Evolutionary conservation across 2,888 invertebrate genomes (phyloP), one percentile per base, ranked within the genome.

Genomic region (Scelioninae gen. 2): DNA sequence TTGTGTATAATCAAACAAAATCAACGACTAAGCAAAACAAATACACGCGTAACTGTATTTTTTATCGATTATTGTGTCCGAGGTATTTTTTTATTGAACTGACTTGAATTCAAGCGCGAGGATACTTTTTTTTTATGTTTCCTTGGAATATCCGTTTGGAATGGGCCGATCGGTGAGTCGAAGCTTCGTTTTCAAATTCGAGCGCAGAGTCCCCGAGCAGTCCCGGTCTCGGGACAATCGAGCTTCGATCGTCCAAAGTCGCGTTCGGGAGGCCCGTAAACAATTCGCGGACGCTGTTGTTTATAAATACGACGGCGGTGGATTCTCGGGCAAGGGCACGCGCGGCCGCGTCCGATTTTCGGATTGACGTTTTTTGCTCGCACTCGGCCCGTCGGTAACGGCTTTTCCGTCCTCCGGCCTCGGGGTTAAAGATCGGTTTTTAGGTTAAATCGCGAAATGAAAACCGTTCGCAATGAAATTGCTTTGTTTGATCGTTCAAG

Each of bases 71-170:
- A 48, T 43, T 25, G 63, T 57, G 63, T 64, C 52, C 57, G 28
- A 16, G 53, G 33, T 43, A 55, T 19, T 63, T 69, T n/a, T 73
- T 73, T 73, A 63, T 57, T 63, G 22, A 63, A 67, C 52, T 68
- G 68, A 68, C 68, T 68, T 55, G 58, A 68, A 63, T 58, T 73
- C 68, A 63, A 69, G 55, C 63, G 46, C 58, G 45, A 63, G 58
- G 63, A 72, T 67, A n/a, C n/a, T n/a, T n/a, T 60, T 4, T 15
- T 72, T 70, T 72, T 63, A 67, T 67, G 57, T 67, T 68, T 55
- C 67, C 43, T 43, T 39, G 48, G 65, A 39, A 58, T 58, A 58
- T 69, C 58, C 60, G 46, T 33, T 73, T 64, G 64, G 50, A 73
- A 73, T 73, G 58, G 73, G 57, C 63, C 60, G 43, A 64, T 64